Percentiles rank a stretch among this genome's conserved stretches.
Evolutionary conservation across 2,113 vertebrate species (phyloP).

Genomic region (Pleuronectes platessa): DNA sequence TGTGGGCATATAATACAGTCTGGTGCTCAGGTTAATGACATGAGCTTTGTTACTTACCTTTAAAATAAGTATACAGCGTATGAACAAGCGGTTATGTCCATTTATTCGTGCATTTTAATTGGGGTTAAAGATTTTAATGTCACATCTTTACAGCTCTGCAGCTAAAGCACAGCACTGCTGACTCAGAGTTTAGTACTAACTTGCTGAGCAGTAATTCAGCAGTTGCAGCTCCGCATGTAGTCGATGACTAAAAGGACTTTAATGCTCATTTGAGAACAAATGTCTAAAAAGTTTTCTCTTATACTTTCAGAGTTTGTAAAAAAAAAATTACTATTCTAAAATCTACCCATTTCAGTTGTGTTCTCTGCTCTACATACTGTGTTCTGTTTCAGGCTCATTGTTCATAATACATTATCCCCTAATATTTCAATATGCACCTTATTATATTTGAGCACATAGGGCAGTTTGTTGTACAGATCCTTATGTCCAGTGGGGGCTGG

Average conservation of each 20-base stretch:
- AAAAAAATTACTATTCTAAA: too few relatives aligned
- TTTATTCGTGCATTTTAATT: conserved; percentile 48
- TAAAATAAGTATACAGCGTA: conserved; percentile 11
- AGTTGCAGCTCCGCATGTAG: conserved; percentile 21
- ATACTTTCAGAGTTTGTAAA: not conserved
- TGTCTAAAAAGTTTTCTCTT: not conserved
- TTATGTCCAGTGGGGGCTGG: too few relatives aligned
- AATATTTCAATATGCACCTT: not conserved
- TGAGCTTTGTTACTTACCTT: not conserved
- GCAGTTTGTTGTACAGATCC: too few relatives aligned
- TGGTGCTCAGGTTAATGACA: not conserved
- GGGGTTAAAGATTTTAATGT: conserved; percentile 58
- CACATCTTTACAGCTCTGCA: conserved; percentile 40
- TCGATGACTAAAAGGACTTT: conserved; percentile 1
- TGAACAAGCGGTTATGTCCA: conserved; percentile 26
- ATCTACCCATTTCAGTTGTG: too few relatives aligned
- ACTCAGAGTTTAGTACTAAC: conserved; percentile 43
- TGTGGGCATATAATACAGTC: not conserved
- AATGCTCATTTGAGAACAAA: conserved; percentile 1
- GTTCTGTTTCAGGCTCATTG: not conserved
- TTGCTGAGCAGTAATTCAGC: conserved; percentile 47
- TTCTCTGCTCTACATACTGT: too few relatives aligned
- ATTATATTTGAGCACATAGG: not conserved
- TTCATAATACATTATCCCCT: not conserved
- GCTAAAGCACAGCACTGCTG: conserved; percentile 40